Conservation (phyloP, 2,113 vertebrate species). For the Panurus biarmicus region DNA sequence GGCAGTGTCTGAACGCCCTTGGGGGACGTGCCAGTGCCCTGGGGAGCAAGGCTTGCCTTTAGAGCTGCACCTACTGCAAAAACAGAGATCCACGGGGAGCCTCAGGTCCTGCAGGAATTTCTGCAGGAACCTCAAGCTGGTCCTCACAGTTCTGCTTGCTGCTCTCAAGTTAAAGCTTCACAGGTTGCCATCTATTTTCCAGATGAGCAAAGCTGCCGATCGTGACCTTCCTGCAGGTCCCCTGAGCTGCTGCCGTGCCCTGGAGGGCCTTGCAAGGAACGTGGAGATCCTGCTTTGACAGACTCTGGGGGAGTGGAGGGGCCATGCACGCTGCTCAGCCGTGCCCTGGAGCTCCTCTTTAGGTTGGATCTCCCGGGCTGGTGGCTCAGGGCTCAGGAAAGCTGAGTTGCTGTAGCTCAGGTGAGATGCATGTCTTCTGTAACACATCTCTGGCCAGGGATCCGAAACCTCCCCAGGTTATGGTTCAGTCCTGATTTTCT, state of each 20-base stretch:
- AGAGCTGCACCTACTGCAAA: neutral
- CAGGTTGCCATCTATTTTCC: neutral
- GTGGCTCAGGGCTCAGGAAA: neutral
- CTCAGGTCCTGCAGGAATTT: neutral
- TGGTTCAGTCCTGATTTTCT: neutral
- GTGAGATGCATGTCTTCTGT: neutral
- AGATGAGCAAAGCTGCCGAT: neutral
- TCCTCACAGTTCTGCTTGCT: neutral
- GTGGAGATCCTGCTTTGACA: neutral
- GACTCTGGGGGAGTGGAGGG: fast-evolving
- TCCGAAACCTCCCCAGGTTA: neutral
- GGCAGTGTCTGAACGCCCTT: fast-evolving
- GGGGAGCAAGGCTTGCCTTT: neutral
- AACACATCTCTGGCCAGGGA: neutral
- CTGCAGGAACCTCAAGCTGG: neutral
- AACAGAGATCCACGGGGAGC: neutral
- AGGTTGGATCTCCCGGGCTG: neutral
- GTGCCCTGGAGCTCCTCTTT: fast-evolving
- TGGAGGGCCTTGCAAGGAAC: neutral
- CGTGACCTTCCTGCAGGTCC: neutral
- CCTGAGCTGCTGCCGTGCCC: neutral
- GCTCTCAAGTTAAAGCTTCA: neutral
- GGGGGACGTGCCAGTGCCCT: neutral
- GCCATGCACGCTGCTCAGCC: fast-evolving
- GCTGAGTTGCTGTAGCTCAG: neutral